Conservation (phyloP, 1,140 invertebrate genomes). For the Drosophila eugracilis region DNA sequence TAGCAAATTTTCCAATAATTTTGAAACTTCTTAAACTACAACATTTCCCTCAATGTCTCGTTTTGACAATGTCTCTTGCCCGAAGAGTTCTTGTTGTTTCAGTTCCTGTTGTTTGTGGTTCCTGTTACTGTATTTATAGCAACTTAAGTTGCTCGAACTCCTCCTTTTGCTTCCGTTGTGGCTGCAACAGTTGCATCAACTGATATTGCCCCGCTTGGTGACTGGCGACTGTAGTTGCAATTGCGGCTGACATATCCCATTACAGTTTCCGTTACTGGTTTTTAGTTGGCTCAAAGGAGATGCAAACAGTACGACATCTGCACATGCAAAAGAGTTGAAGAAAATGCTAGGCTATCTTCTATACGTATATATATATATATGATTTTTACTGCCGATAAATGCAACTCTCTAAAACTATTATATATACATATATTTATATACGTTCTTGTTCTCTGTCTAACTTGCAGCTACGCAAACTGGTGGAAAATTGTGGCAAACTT, state of each 20-base stretch:
- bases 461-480: slow-evolving; percentile 19
- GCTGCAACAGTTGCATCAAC: slow-evolving; percentile 14
- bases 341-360: not conserved
- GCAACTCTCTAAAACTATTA: not conserved
- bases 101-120: slow-evolving; percentile 14
- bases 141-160: slow-evolving; percentile 8
- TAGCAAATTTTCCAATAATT: not conserved
- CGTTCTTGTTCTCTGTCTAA: slow-evolving; percentile 2
- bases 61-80: not conserved
- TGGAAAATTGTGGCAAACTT: slow-evolving; percentile 30
- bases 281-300: slow-evolving; percentile 15
- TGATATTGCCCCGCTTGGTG: slow-evolving; percentile 13
- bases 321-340: slow-evolving; percentile 9
- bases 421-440: not conserved
- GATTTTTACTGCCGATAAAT: slow-evolving; percentile 1
- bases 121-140: slow-evolving; percentile 5
- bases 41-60: no score
- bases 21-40: not conserved
- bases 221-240: slow-evolving; percentile 17
- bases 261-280: slow-evolving; percentile 51
- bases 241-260: slow-evolving; percentile 51
- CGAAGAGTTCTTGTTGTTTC: slow-evolving; percentile 4
- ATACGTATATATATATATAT: slow-evolving; percentile 1
- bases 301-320: slow-evolving; percentile 14
- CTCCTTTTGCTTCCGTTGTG: slow-evolving; percentile 30